Evolutionary conservation across 1,140 invertebrate species (phyloP), one percentile per base, ranked within the genome.

Genomic region (Procambarus virginalis): DNA sequence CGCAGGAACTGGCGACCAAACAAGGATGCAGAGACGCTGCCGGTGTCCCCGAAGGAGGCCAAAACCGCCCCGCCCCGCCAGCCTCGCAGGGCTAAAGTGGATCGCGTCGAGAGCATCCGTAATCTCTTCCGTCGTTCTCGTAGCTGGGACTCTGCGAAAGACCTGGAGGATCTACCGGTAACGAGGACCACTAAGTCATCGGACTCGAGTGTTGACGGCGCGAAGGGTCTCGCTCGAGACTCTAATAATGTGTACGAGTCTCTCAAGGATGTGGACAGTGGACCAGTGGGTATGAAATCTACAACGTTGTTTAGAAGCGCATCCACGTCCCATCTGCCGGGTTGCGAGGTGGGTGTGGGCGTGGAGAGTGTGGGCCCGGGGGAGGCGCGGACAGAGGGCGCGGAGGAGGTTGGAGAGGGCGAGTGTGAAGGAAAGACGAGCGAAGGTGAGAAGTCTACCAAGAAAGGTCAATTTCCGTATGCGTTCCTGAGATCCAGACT

Each of bases 81-180:
- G 79, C 86, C 89, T 1, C 81, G 91, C n/a, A 89, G 84, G 77
- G 55, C 91, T 22, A 92, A 92, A 79, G 89, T 92, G 14, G 92
- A 92, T 58, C 88, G 92, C 48, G 92, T 92, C 48, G 92, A 92
- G 88, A 92, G 92, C 60, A 92, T 92, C 84, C 86, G 92, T 14
- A 92, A 92, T 85, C 85, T 92, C 34, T 92, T 92, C 77, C 91
- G 92, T 34, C 83, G 92, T n/a, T 92, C 91, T 22, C 86, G 91
- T 68, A 92, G 91, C 73, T 92, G 91, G 91, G 91, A 92, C 58
- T 92, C 91, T 9, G 86, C 91, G 45, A 92, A 92, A 60, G 91
- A 92, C 78, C 77, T 92, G 51, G 91, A 92, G 55, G 91, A 92
- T 55, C 58, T 84, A 22, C 79, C 88, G 9, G 78, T 64, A 48